Base-by-base conservation (phyloP, 1,140 invertebrate species). In the Aphelinus certus region DNA sequence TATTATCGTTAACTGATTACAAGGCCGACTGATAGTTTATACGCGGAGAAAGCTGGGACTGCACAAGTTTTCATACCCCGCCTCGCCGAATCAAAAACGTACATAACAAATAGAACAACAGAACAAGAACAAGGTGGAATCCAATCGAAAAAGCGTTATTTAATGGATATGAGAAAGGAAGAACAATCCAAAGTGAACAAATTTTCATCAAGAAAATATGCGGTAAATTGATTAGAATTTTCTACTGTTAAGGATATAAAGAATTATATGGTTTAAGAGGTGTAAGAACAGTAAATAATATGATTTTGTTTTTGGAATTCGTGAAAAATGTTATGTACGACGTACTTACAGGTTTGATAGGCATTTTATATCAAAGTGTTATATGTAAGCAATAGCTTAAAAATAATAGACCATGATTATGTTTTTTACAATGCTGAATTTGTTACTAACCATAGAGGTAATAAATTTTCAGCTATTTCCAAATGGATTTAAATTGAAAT, bases 331-430 rank as follows among this genome's bases (percentile, higher is more conserved):
- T 61, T 68, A 58, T 68, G 43, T 62, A 66, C 4, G 0, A 55
- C 53, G 57, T 67, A 74, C 72, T 74, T 74, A 74, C 49, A 68
- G 68, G 62, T 55, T 74, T 62, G 55, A 60, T 7, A 65, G 61
- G 3, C 56, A 61, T 74, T 68, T 61, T 56, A 68, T 46, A 55
- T 62, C 9, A 47, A 62, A 69, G 1, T 68, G 53, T 49, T 56
- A 49, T 64, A 7, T 61, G 26, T 43, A 63, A 55, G 42, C 45
- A 73, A 63, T 69, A 63, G 53, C 42, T 57, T 69, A 57, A 63
- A 57, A 10, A 42, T 49, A 63, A 68, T 69, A 48, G 45, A 55
- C 60, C 10, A 55, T 48, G 58, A 49, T 56, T 26, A 42, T 55
- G 7, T 72, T 58, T 49, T 65, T 65, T 51, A 47, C 4, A 56